Percentiles rank a stretch among this genome's conserved stretches.
These are phyloP conservation scores for Oligia strigilis DNA, from an alignment of 2,888 invertebrate species.

Conservation along the genomic window DNA sequence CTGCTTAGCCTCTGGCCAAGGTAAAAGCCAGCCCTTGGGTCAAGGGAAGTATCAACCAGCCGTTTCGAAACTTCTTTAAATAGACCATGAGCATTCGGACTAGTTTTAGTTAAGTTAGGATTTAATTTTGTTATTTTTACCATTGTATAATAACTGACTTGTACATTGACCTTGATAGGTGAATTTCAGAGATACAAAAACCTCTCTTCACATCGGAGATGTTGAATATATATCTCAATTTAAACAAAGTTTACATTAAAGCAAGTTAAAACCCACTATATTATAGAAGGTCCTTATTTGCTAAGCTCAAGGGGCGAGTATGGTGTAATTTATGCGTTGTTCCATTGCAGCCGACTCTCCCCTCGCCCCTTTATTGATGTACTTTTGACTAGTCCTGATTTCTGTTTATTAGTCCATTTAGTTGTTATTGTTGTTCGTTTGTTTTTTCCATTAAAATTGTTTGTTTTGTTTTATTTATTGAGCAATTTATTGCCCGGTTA, in stretches of 20 bases:
- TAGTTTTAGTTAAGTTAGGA: too few relatives aligned
- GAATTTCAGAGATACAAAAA: not conserved
- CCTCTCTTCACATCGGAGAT: not conserved
- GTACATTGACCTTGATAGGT: too few relatives aligned
- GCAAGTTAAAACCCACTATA: conserved; percentile 69
- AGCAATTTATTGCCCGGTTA: conserved; percentile 39
- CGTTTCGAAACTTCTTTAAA: too few relatives aligned
- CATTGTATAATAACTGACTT: too few relatives aligned
- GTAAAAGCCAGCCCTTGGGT: too few relatives aligned
- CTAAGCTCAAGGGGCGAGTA: conserved; percentile 68
- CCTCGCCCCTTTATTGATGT: conserved; percentile 85
- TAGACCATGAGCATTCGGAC: too few relatives aligned
- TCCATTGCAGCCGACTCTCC: conserved; percentile 76
- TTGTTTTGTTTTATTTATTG: conserved; percentile 61
- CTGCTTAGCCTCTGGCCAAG: too few relatives aligned
- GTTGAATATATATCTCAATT: conserved; percentile 17
- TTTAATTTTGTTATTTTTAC: too few relatives aligned
- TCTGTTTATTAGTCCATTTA: conserved; percentile 86
- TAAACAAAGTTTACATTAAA: conserved; percentile 31
- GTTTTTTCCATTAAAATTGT: conserved; percentile 67
- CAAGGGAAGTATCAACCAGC: too few relatives aligned
- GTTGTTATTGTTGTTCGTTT: conserved; percentile 77
- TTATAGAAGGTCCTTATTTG: conserved; percentile 59
- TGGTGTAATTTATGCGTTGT: conserved; percentile 81
- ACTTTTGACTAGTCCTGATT: conserved; percentile 89